phyloP scores from a whole-genome alignment of 2,797 vertebrate species.

The Florisuga fusca region DNA sequence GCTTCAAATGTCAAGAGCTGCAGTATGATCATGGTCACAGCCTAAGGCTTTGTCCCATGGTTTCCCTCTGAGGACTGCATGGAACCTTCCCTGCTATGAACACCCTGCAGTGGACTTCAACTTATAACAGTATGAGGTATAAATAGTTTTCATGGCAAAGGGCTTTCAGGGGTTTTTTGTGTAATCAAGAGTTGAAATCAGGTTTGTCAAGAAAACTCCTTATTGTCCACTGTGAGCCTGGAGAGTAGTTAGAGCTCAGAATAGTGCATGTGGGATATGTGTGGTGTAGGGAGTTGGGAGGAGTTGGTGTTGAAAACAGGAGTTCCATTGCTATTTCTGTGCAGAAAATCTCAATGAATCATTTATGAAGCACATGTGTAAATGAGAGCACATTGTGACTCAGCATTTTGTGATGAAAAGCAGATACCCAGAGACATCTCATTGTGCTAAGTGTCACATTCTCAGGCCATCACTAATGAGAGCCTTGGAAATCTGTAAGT shows the following conservation, averaged over 20 bases:
- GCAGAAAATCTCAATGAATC: neutral
- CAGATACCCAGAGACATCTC: neutral
- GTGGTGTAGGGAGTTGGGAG: neutral
- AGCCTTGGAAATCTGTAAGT: slow-evolving; percentile 30
- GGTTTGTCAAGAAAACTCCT: neutral
- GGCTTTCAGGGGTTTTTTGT: neutral
- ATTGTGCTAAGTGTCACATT: neutral
- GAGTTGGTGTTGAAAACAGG: neutral
- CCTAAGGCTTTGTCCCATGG: neutral
- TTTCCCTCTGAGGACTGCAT: neutral
- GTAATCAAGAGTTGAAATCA: neutral
- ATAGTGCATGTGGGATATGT: accelerated
- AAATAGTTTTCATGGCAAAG: neutral
- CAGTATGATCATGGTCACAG: neutral
- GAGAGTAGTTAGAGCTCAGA: neutral
- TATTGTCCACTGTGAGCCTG: neutral
- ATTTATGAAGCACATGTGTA: neutral
- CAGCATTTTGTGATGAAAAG: neutral
- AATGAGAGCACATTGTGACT: slow-evolving; percentile 9
- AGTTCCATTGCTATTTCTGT: neutral
- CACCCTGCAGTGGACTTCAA: neutral
- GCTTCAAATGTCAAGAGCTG: neutral
- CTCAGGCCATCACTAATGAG: neutral
- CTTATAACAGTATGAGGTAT: neutral
- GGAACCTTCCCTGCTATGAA: neutral